These are phyloP conservation scores for Nebria salina DNA, from an alignment of 2,888 invertebrate genomes.

Conservation along the genomic window DNA sequence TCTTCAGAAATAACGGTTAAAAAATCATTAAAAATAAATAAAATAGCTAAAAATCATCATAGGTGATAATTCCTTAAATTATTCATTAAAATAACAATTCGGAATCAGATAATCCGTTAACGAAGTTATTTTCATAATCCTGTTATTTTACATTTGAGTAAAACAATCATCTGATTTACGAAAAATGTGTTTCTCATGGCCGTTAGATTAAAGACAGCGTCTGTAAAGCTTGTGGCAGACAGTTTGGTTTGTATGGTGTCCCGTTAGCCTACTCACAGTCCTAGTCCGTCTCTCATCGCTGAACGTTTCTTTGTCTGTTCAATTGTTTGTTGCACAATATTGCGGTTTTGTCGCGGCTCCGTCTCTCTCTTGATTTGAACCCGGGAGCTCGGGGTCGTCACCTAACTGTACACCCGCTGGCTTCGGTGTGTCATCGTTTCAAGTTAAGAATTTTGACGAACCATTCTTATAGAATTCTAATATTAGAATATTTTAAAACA, in stretches of 20 bases:
- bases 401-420: slow-evolving; percentile 17
- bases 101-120: neutral
- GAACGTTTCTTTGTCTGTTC: neutral
- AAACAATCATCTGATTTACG: neutral
- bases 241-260: slow-evolving; percentile 6
- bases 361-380: slow-evolving; percentile 1
- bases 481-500: too few relatives aligned
- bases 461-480: too few relatives aligned
- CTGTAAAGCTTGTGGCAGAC: slow-evolving; percentile 5
- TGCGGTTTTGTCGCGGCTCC: neutral
- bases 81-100: neutral
- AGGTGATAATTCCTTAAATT: neutral
- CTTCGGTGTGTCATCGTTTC: slow-evolving; percentile 10
- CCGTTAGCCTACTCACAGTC: slow-evolving; percentile 6
- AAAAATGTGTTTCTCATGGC: neutral
- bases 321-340: slow-evolving; percentile 11
- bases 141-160: neutral
- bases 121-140: neutral
- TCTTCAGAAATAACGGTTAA: neutral
- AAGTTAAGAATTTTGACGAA: neutral
- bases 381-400: slow-evolving; percentile 6
- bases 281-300: neutral
- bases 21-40: neutral
- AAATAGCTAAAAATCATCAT: too few relatives aligned
- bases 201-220: neutral